Conservation (phyloP, 1,140 invertebrate species). For the Frieseomelitta varia region DNA sequence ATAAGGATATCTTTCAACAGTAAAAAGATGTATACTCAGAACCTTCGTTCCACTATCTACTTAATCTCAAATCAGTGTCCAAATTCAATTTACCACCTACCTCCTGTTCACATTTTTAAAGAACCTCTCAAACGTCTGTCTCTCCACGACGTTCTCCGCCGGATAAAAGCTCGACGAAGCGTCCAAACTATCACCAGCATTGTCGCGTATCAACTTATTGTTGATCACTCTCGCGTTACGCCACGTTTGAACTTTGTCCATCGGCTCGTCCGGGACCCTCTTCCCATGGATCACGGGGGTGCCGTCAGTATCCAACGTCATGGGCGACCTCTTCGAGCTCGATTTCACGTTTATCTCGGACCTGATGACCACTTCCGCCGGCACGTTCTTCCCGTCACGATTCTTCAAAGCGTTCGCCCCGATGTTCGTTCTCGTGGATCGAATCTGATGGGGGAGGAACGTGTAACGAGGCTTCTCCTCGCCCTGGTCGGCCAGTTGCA, state of each 20-base stretch:
- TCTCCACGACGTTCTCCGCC: slow-evolving; percentile 50
- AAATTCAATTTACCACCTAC: slow-evolving; percentile 51
- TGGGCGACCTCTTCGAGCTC: slow-evolving; percentile 64
- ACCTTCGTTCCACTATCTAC: no score
- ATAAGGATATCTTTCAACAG: not conserved
- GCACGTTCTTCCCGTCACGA: slow-evolving; percentile 80
- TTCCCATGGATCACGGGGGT: slow-evolving; percentile 91
- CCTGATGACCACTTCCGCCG: slow-evolving; percentile 86
- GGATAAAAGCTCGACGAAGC: not conserved
- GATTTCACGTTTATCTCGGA: slow-evolving; percentile 82
- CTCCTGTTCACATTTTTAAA: slow-evolving; percentile 77
- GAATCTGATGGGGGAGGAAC: slow-evolving; percentile 71
- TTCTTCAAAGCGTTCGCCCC: slow-evolving; percentile 78
- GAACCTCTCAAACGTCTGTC: slow-evolving; percentile 73
- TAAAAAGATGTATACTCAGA: not conserved
- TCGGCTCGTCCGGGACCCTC: slow-evolving; percentile 91
- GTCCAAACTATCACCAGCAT: not conserved
- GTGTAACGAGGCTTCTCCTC: slow-evolving; percentile 51
- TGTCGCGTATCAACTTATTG: slow-evolving; percentile 84
- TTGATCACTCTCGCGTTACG: slow-evolving; percentile 93
- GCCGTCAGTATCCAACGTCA: slow-evolving; percentile 85
- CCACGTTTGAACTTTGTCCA: slow-evolving; percentile 90
- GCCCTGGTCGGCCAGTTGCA: slow-evolving; percentile 39
- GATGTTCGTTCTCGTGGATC: slow-evolving; percentile 74
- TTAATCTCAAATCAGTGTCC: not conserved